Conservation (phyloP, 2,797 vertebrate genomes). For the Melanotaenia nigrans region DNA sequence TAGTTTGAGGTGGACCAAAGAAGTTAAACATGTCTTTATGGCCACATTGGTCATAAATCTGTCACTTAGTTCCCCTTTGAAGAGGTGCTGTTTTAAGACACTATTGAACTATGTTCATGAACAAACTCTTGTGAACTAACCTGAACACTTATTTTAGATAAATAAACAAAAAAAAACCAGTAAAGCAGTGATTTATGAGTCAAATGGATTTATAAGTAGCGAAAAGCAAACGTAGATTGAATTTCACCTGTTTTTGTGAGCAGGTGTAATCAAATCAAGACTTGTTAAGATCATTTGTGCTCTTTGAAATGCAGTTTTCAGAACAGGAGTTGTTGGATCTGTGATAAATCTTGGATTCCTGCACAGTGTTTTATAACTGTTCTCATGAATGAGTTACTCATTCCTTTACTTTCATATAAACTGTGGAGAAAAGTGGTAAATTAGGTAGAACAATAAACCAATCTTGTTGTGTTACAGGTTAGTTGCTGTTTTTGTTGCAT, state of each 20-base stretch:
- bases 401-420: constrained; percentile 23
- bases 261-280: constrained; percentile 29
- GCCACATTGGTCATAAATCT: constrained; percentile 63
- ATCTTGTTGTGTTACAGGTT: constrained; percentile 5
- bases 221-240: constrained; percentile 17
- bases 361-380: constrained; percentile 32
- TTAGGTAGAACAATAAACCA: constrained; percentile 45
- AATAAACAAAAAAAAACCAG: constrained; percentile 8
- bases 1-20: constrained; percentile 53
- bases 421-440: constrained; percentile 22
- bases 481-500: constrained; percentile 31
- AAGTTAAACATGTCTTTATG: constrained; percentile 58
- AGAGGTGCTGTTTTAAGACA: constrained; percentile 49
- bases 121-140: constrained; percentile 23
- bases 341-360: constrained; percentile 11
- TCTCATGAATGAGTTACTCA: constrained; percentile 18
- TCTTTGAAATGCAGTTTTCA: constrained; percentile 21
- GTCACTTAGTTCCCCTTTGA: constrained; percentile 66
- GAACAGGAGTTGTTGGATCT: constrained; percentile 21
- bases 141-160: constrained; percentile 17
- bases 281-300: constrained; percentile 35
- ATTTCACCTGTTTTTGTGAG: constrained; percentile 46
- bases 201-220: constrained; percentile 33
- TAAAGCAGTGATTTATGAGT: constrained; percentile 47
- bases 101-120: constrained; percentile 46